A percentile compares a stretch with the other conserved stretches of the same genome.
Conservation (phyloP, 1,140 invertebrate genomes). For the Drosophila persimilis region DNA sequence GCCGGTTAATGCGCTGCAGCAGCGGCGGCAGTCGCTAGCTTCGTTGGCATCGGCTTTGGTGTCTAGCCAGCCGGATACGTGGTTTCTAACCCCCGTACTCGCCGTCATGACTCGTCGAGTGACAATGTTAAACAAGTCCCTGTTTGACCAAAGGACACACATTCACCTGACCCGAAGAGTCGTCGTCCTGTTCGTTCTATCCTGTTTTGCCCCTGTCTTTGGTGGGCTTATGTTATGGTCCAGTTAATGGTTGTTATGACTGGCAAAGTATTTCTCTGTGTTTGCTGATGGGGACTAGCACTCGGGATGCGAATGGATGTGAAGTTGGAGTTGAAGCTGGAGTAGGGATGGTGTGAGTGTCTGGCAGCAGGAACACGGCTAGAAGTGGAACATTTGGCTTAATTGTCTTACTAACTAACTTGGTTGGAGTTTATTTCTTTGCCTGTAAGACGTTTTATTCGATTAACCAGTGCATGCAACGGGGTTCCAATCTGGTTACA, state of each 20-base stretch:
- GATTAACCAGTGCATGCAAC: too few species aligned
- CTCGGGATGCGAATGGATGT: not conserved
- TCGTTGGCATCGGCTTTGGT: conserved; percentile 20
- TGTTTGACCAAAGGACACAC: conserved; percentile 50
- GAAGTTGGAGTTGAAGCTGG: not conserved
- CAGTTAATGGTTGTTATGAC: conserved; percentile 59
- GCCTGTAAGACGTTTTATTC: too few species aligned
- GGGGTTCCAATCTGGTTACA: too few species aligned
- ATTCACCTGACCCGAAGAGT: conserved; percentile 33
- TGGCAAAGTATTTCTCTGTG: conserved; percentile 50
- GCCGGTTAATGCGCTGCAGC: conserved; percentile 40
- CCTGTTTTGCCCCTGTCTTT: conserved; percentile 6
- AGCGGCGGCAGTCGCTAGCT: conserved; percentile 15
- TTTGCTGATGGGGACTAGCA: conserved; percentile 35
- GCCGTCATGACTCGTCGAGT: conserved; percentile 40
- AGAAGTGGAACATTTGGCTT: conserved; percentile 12
- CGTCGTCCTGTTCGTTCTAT: conserved; percentile 5
- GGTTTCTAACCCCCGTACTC: conserved; percentile 20
- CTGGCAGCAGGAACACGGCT: conserved; percentile 20
- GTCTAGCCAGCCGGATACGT: conserved; percentile 52
- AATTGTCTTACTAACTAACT: conserved; percentile 35
- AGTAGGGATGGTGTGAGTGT: conserved; percentile 6
- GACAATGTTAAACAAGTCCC: conserved; percentile 58
- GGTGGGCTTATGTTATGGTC: conserved; percentile 31
- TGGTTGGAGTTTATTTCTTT: conserved; percentile 8